Base-by-base conservation (phyloP, 2,113 vertebrate species). In the Conger conger region DNA sequence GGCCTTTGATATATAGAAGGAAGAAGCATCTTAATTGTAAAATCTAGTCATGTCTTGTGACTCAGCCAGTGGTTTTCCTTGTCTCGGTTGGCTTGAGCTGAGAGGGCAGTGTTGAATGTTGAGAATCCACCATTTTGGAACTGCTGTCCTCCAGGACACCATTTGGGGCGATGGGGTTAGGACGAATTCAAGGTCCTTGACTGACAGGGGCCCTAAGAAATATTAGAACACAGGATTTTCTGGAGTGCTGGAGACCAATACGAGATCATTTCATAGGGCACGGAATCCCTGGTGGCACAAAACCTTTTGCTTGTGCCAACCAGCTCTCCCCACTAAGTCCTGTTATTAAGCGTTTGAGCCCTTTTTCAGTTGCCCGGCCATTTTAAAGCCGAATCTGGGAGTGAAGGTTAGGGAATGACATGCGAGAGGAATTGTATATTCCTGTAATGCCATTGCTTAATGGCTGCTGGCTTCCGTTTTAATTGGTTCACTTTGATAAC, bases 401-500 rank as follows among this genome's bases (percentile, higher is more conserved):
- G 68, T 77, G 54, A 82, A 78, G 84, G 87, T 83, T 42, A 80
- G 23, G 82, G n/a, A 85, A 79, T 80, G 54, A 76, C 80, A 54
- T 33, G 36, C 35, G 36, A 20, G 60, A 82, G 45, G 45, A 82
- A 82, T 37, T 50, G n/a, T 79, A 79, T 73, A 82, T 77, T 82
- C 85, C n/a, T 54, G 20, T 76, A 54, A 73, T 60, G 81, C 3
- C 82, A 37, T 81, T 54, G 33, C 77, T 53, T 85, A 83, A 76
- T 82, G 45, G 57, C 50, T 45, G 79, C 81, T 45, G 84, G 76
- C 82, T 53, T 40, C 35, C 40, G 42, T 78, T 77, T 50, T 77
- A 76, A 20, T 84, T 45, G 84, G 82, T 86, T 88, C 81, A 76
- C 79, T 35, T 54, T 78, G 37, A 45, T 80, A 83, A 45, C 85